Evolutionary conservation across 2,888 invertebrate species (phyloP).

Genomic region (Aleiodes leptofemur): DNA sequence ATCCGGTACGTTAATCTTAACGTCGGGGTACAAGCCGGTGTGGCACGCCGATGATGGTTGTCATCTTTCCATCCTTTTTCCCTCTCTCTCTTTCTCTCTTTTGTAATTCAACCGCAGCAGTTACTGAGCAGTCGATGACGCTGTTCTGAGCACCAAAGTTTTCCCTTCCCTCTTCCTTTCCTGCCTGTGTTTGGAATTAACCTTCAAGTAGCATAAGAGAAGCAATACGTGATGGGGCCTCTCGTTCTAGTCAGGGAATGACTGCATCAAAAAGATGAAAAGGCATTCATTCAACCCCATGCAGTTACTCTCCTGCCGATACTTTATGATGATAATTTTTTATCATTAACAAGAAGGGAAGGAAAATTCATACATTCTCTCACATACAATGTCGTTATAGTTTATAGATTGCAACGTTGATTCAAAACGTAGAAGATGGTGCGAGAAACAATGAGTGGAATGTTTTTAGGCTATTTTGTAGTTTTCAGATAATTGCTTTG

Average conservation of each 20-base stretch:
- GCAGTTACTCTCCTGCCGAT: conserved; percentile 13
- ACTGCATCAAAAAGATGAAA: conserved; percentile 1
- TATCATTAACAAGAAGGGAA: neutral
- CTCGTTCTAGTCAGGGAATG: too few species aligned
- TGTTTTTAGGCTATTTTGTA: too few species aligned
- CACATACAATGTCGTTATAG: neutral
- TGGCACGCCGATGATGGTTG: conserved; percentile 50
- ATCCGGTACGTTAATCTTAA: conserved; percentile 63
- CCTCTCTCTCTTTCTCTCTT: conserved; percentile 31
- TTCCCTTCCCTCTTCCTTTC: conserved; percentile 8
- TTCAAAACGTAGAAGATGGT: neutral
- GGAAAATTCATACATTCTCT: conserved; percentile 29
- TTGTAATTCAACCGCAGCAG: conserved; percentile 14
- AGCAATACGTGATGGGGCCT: neutral
- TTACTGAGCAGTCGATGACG: conserved; percentile 11
- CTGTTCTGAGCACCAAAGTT: conserved; percentile 18
- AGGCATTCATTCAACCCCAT: neutral
- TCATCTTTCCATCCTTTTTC: conserved; percentile 42
- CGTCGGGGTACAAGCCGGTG: conserved; percentile 39
- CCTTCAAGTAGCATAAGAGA: conserved; percentile 24
- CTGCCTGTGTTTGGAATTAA: conserved; percentile 15
- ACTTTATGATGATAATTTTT: conserved; percentile 27
- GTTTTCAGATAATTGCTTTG: too few species aligned
- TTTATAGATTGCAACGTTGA: conserved; percentile 5
- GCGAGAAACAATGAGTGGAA: too few species aligned